Base-by-base conservation (phyloP, 2,113 vertebrate genomes). In the Sceloporus undulatus region DNA sequence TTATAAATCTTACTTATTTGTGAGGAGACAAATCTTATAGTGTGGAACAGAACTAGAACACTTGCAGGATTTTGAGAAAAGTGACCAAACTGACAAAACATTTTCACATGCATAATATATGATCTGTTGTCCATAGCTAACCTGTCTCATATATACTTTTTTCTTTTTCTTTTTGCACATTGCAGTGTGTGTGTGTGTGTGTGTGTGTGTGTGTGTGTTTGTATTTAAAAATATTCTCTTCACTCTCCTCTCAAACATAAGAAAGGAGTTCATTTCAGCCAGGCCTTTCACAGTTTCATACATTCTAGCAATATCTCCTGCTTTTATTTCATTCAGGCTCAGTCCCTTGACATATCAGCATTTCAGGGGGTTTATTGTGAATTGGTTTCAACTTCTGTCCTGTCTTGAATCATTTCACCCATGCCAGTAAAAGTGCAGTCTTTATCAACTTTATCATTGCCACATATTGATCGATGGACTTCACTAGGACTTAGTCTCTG, bases 361-460 rank as follows among this genome's bases (percentile, higher is more conserved):
- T 23, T 74, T 74, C 56, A 27, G 6, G 29, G 25, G 66, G 84
- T 4, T 34, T 92, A 38, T 79, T 81, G 42, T 54, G 23, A 85
- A 73, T 52, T 62, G 9, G 70, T 88, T 16, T 85, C 73, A 70
- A 83, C 84, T 1, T 65, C 18, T 78, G 25, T 23, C 65, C 23
- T 40, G 48, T 52, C 29, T 76, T 34, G 2, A 87, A 85, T 87
- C 87, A 62, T 85, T 91, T 87, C 0, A 80, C 68, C 27, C 13
- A 27, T 86, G 48, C 70, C 90, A 84, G 56, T 79, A 88, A 85
- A 80, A 80, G 40, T 18, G 52, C 77, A 29, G 18, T 16, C 19
- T 75, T 90, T 78, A 89, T 84, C 76, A 86, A 21, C n/a, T 54
- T 54, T 68, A 84, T 79, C 25, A 38, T 56, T 84, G 52, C 4